Evolutionary conservation across 1,140 invertebrate species (phyloP).

Genomic region (Palaemon carinicauda): DNA sequence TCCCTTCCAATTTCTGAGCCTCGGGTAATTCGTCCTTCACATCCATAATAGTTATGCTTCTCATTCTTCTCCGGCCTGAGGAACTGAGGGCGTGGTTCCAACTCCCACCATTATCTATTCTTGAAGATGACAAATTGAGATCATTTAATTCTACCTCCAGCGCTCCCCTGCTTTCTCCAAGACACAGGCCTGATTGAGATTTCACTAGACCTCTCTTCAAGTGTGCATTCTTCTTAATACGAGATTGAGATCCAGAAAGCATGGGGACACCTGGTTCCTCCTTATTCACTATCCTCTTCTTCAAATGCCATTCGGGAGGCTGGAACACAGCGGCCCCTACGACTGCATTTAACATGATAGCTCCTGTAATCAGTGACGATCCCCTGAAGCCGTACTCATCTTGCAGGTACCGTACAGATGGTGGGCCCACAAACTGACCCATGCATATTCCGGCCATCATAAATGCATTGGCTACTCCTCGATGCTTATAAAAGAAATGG

Average conservation of each 20-base stretch:
- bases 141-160: too few species aligned
- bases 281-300: background rate
- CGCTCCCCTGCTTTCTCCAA: too few species aligned
- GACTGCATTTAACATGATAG: background rate
- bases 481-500: background rate
- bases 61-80: too few species aligned
- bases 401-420: background rate
- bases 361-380: background rate
- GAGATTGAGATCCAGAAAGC: background rate
- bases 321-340: background rate
- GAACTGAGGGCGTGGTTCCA: too few species aligned
- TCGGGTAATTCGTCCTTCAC: too few species aligned
- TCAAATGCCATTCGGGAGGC: background rate
- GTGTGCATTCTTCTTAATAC: background rate
- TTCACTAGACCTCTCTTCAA: background rate
- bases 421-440: background rate
- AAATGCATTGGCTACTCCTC: background rate
- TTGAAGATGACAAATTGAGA: too few species aligned
- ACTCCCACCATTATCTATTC: too few species aligned
- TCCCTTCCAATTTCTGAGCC: too few species aligned
- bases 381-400: background rate
- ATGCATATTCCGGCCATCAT: background rate
- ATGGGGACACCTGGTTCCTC: background rate
- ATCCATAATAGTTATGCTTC: too few species aligned
- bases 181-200: too few species aligned